These are phyloP conservation scores for Zaprionus africanus DNA, from an alignment of 1,140 invertebrate species.

Conservation along the genomic window DNA sequence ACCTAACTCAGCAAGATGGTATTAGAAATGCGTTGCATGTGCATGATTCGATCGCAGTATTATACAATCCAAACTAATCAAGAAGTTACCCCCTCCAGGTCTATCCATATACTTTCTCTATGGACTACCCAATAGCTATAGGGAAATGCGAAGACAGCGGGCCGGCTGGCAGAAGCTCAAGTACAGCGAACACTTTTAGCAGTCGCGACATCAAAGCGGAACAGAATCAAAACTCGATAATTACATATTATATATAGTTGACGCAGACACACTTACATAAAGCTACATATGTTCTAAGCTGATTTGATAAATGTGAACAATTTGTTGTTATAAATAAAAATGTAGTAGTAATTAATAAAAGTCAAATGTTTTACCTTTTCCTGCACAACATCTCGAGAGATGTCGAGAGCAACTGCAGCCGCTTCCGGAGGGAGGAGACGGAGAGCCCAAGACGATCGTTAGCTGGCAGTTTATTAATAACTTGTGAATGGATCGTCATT, in stretches of 20 bases:
- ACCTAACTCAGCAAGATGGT: neutral
- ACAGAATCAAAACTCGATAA: conserved; percentile 34
- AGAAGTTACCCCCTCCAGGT: conserved; percentile 47
- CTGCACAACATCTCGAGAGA: conserved; percentile 37
- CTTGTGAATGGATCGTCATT: conserved; percentile 64
- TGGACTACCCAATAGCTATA: conserved; percentile 81
- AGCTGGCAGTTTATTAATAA: conserved; percentile 71
- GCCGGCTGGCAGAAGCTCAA: conserved; percentile 81
- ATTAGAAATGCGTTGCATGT: conserved; percentile 10
- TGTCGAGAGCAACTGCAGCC: conserved; percentile 72
- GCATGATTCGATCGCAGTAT: conserved; percentile 26
- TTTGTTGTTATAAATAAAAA: conserved; percentile 82
- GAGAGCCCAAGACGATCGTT: conserved; percentile 49
- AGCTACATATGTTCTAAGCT: conserved; percentile 55
- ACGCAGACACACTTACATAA: neutral
- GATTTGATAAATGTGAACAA: conserved; percentile 76
- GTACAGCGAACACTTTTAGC: conserved; percentile 66
- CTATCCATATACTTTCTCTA: conserved; percentile 81
- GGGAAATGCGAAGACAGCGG: conserved; percentile 72
- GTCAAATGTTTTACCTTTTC: conserved; percentile 56
- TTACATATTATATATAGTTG: conserved; percentile 29
- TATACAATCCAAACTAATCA: conserved; percentile 24
- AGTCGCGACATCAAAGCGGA: conserved; percentile 11
- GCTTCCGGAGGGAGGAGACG: conserved; percentile 58
- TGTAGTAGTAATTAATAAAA: conserved; percentile 79